Base-by-base conservation (phyloP, 2,888 invertebrate genomes). In the Bellardia bayeri region DNA sequence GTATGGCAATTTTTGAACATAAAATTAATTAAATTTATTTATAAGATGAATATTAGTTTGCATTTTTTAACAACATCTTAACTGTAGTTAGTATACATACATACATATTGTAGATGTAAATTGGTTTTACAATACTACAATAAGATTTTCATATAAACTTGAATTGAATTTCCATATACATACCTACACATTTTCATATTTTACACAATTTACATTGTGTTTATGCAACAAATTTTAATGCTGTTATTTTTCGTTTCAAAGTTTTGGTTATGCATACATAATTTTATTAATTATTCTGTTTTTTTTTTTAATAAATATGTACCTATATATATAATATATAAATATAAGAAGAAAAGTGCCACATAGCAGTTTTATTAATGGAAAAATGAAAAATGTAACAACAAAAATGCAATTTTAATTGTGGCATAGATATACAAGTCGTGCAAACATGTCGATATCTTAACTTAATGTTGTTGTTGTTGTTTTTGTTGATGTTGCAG, bases 311-410 rank as follows among this genome's bases (percentile, higher is more conserved):
- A 16, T 58, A 72, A 66, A 45, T 84, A 84, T 40, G n/a, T n/a
- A n/a, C n/a, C 56, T 56, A 75, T 42, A 37, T 78, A 75, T 49
- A 75, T 37, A 61, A 66, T 49, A 11, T 82, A 68, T 51, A 82
- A 75, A 68, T 75, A 82, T 82, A 58, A 23, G 49, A 68, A 40
- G 71, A 74, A 74, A 85, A 85, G 85, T 85, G 80, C 81, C 81
- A 85, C 85, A 85, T 37, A 2, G 45, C 54, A 69, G 23, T 90
- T 90, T 90, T 90, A 89, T 90, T 91, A 91, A 91, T 90, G 91
- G 90, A 90, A 91, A 91, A 90, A 91, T 90, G 91, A 90, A 90
- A 91, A 82, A 51, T 68, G 56, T 49, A 58, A 91, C 90, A 90
- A 89, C 91, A 91, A 74, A 83, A 82, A 75, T 72, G 66, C 37